Evolutionary conservation across 2,113 vertebrate species (phyloP).

Genomic region (Abramis brama): DNA sequence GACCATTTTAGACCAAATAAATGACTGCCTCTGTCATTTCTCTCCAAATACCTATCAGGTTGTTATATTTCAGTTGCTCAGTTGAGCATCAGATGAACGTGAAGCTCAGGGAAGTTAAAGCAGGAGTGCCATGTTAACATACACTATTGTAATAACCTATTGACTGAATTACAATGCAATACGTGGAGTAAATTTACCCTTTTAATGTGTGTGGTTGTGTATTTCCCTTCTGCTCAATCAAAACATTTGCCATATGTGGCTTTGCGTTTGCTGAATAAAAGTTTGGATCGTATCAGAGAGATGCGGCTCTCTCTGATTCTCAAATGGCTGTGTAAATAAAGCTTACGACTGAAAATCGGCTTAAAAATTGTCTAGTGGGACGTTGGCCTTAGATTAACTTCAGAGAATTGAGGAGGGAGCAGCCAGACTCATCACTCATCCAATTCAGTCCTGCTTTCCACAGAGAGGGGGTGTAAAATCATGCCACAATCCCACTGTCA

Average conservation of each 20-base stretch:
- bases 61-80: no score
- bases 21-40: not conserved
- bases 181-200: not conserved
- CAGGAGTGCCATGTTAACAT: not conserved
- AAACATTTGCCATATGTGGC: not conserved
- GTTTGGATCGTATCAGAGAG: not conserved
- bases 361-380: conserved; percentile 18
- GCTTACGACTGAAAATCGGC: conserved; percentile 1
- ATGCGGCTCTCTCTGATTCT: not conserved
- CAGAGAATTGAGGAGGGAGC: not conserved
- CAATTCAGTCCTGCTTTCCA: conserved; percentile 13
- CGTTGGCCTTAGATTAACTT: conserved; percentile 12
- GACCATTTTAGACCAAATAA: not conserved
- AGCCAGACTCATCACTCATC: conserved; percentile 13
- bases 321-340: not conserved
- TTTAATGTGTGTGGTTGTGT: not conserved
- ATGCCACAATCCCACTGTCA: not conserved
- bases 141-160: not conserved
- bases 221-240: not conserved
- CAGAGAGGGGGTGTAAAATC: not conserved
- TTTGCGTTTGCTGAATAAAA: not conserved
- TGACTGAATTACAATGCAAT: not conserved
- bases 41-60: not conserved
- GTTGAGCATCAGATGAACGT: not conserved
- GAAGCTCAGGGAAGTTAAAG: not conserved